Conservation (phyloP, 2,797 vertebrate species). For the Sus cebifrons region DNA sequence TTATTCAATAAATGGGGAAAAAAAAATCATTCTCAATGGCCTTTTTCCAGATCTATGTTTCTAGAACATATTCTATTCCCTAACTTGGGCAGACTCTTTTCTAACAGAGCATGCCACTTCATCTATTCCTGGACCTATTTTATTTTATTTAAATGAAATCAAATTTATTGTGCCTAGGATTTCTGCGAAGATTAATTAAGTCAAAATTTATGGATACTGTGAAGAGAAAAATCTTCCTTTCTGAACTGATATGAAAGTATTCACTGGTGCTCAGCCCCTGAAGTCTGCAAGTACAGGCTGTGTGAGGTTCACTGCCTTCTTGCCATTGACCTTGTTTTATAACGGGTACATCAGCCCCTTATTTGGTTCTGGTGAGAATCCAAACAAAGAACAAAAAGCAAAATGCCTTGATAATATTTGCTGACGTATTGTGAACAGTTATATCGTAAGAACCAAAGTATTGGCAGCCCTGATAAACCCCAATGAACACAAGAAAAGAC, state of each 20-base stretch:
- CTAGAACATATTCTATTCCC: neutral
- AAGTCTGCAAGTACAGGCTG: neutral
- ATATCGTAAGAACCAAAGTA: constrained; percentile 72
- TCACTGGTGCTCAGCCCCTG: too few relatives aligned
- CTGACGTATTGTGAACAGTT: constrained; percentile 65
- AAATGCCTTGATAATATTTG: constrained; percentile 80
- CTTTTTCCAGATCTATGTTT: neutral
- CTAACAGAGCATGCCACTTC: neutral
- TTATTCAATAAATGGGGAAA: constrained; percentile 16
- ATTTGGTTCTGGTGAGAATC: constrained; percentile 88
- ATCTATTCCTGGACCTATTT: neutral
- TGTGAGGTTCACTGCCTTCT: constrained; percentile 10
- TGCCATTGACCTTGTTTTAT: constrained; percentile 78
- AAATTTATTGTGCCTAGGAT: neutral
- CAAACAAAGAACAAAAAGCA: constrained; percentile 86
- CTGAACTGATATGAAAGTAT: neutral
- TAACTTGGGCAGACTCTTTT: constrained; percentile 46
- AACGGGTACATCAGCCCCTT: constrained; percentile 81
- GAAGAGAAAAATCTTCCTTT: constrained; percentile 16
- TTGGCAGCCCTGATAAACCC: constrained; percentile 73
- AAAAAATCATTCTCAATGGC: neutral
- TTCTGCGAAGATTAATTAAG: constrained; percentile 31
- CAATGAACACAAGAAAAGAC: constrained; percentile 85
- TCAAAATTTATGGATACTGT: neutral
- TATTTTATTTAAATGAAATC: constrained; percentile 57